Evolutionary conservation across 1,140 invertebrate genomes (phyloP).

Genomic region (Cyrtorhinus lividipennis): DNA sequence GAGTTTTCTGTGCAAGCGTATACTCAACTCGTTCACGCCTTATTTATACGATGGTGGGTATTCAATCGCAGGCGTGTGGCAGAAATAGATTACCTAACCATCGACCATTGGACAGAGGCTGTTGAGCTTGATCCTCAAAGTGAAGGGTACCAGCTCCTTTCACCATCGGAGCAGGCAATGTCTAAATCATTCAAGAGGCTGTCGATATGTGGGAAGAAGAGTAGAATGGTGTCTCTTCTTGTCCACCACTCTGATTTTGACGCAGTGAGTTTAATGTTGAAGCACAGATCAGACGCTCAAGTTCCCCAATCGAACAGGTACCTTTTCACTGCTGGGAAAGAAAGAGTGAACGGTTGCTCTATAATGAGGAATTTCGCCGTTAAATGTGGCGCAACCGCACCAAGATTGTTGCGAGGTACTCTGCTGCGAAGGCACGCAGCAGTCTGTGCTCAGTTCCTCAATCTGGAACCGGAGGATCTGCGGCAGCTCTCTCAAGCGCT

Average conservation of each 20-base stretch:
- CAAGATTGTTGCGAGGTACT: background rate
- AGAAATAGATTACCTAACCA: background rate
- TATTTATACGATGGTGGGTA: background rate
- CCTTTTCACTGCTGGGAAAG: background rate
- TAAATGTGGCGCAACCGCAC: background rate
- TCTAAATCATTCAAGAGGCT: conserved; percentile 2
- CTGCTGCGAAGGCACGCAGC: background rate
- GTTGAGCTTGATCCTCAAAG: background rate
- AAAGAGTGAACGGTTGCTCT: background rate
- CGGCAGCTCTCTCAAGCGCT: background rate
- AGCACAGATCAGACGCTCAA: background rate
- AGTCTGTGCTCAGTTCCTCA: background rate
- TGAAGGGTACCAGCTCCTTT: background rate
- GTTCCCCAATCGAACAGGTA: background rate
- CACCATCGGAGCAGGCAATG: background rate
- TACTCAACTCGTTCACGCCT: background rate
- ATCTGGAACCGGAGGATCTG: background rate
- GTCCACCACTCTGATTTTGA: background rate
- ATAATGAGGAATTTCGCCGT: conserved; percentile 2
- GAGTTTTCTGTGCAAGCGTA: background rate
- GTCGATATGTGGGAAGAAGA: background rate
- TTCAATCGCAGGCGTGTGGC: background rate
- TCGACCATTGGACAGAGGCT: background rate
- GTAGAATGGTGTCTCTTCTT: background rate
- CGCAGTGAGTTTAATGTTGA: background rate